A percentile compares a stretch with the other conserved stretches of the same genome.
phyloP scores from a whole-genome alignment of 2,888 invertebrate genomes.

The Sepioteuthis lessoniana region DNA sequence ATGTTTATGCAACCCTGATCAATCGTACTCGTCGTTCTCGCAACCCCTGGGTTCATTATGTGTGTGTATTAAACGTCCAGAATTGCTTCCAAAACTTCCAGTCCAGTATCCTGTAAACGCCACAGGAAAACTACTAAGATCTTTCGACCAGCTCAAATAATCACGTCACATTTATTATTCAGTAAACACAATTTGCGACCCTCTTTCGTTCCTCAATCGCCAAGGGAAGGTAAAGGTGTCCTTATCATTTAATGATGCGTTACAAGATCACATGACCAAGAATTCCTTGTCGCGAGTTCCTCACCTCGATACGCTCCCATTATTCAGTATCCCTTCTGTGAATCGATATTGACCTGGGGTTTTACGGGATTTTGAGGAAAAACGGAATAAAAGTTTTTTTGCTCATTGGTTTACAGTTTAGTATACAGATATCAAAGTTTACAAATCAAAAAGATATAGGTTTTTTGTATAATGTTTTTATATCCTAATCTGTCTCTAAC shows the following conservation, averaged over 20 bases:
- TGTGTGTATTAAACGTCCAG: no score
- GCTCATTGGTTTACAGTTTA: neutral
- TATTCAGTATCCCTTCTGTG: no score
- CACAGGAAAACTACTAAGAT: neutral
- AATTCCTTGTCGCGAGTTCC: neutral
- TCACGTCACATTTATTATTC: neutral
- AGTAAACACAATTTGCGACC: neutral
- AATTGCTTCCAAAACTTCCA: no score
- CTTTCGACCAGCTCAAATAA: neutral
- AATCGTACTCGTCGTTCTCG: no score
- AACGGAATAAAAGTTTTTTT: neutral
- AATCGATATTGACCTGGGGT: no score
- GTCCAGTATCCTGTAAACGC: neutral
- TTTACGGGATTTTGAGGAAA: neutral
- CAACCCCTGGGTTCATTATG: no score
- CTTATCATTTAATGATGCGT: neutral
- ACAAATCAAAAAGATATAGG: neutral
- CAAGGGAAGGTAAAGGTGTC: neutral
- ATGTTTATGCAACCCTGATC: no score
- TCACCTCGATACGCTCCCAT: neutral
- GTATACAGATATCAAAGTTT: neutral
- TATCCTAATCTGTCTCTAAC: no score
- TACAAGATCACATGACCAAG: neutral
- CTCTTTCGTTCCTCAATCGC: neutral
- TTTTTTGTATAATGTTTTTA: no score